These are phyloP conservation scores for Eupithecia subfuscata DNA, from an alignment of 2,888 invertebrate genomes.

Conservation along the genomic window DNA sequence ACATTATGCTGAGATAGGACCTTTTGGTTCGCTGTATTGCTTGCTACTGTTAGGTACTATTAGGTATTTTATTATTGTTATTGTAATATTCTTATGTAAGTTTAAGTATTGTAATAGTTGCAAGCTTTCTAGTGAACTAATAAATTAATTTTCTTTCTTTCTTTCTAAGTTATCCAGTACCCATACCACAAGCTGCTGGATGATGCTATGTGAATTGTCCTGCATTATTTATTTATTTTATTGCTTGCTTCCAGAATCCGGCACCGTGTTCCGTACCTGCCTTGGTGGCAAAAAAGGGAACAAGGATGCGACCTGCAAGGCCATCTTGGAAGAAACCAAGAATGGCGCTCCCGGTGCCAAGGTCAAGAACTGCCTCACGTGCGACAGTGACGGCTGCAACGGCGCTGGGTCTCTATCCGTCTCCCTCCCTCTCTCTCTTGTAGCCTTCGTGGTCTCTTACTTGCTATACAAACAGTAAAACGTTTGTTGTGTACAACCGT, in stretches of 20 bases:
- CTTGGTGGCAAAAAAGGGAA: conserved; percentile 33
- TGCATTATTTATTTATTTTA: conserved; percentile 27
- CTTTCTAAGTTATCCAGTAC: too few relatives aligned
- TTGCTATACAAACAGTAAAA: conserved; percentile 65
- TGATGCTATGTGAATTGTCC: too few relatives aligned
- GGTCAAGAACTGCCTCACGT: conserved; percentile 72
- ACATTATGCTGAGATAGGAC: too few relatives aligned
- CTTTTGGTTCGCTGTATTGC: too few relatives aligned
- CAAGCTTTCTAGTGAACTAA: too few relatives aligned
- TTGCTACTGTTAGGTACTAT: too few relatives aligned
- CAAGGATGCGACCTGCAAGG: conserved; percentile 63
- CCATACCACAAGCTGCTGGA: too few relatives aligned
- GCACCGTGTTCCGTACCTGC: conserved; percentile 44
- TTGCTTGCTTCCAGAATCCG: conserved; percentile 60
- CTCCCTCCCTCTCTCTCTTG: conserved; percentile 66
- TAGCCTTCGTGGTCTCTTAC: conserved; percentile 66
- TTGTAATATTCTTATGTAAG: too few relatives aligned
- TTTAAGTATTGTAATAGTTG: too few relatives aligned
- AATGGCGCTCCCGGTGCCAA: conserved; percentile 49
- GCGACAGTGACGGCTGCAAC: conserved; percentile 83
- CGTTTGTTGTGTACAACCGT: background rate
- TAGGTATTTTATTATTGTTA: too few relatives aligned
- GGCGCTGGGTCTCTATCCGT: conserved; percentile 66
- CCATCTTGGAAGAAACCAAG: conserved; percentile 54
- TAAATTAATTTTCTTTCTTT: too few relatives aligned